These are phyloP conservation scores for Gouania willdenowi DNA, from an alignment of 2,797 vertebrate genomes.

Conservation along the genomic window DNA sequence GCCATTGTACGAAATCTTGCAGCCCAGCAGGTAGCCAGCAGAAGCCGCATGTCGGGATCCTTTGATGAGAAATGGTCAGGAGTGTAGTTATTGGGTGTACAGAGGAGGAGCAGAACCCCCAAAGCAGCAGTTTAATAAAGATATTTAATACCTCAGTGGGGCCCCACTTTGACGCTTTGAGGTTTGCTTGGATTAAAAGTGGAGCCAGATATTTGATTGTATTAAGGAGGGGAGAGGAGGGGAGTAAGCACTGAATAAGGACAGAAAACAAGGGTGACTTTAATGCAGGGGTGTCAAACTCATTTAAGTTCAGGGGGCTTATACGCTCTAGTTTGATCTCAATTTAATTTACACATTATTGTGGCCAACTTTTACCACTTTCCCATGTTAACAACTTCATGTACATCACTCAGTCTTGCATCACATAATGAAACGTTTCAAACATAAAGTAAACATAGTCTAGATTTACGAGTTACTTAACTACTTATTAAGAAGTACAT, in stretches of 20 bases:
- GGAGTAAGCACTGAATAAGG: slow-evolving; percentile 7
- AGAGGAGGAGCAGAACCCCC: slow-evolving; percentile 35
- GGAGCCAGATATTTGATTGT: slow-evolving; percentile 49
- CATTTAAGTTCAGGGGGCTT: too few species aligned
- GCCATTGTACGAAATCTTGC: slow-evolving; percentile 59
- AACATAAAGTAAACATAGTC: too few species aligned
- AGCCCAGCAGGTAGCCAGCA: slow-evolving; percentile 64
- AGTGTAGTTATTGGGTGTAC: slow-evolving; percentile 51
- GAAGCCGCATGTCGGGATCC: slow-evolving; percentile 62
- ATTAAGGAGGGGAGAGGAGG: slow-evolving; percentile 5
- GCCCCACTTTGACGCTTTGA: slow-evolving; percentile 62
- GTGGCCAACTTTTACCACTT: too few species aligned
- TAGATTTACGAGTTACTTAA: too few species aligned
- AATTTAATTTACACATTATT: too few species aligned
- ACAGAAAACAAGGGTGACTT: neutral
- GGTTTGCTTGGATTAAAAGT: slow-evolving; percentile 49
- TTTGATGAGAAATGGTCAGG: slow-evolving; percentile 61
- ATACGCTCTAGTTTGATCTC: too few species aligned
- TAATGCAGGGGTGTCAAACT: too few species aligned
- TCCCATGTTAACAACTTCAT: too few species aligned
- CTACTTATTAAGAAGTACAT: too few species aligned
- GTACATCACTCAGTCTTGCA: too few species aligned
- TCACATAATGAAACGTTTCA: too few species aligned
- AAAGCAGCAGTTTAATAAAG: slow-evolving; percentile 71
- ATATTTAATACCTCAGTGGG: slow-evolving; percentile 74